Conservation (phyloP, 2,888 invertebrate species). For the Leptura quadrifasciata region DNA sequence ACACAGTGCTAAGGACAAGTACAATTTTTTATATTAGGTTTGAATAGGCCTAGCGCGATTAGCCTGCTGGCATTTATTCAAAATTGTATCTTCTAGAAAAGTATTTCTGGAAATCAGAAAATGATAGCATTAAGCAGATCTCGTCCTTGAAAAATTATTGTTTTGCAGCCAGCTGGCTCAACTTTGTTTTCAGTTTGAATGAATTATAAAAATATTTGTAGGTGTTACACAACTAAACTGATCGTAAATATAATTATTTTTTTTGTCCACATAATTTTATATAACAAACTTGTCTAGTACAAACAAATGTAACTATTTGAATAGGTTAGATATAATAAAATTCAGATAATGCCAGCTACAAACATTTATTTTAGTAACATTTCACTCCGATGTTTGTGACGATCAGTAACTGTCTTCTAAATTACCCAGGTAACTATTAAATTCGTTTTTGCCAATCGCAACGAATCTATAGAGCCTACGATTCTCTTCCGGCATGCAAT, state of each 20-base stretch:
- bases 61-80: not conserved
- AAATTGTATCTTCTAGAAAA: not conserved
- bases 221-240: not conserved
- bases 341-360: too few relatives aligned
- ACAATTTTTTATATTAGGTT: not conserved
- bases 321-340: too few relatives aligned
- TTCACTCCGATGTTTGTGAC: too few relatives aligned
- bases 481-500: too few relatives aligned
- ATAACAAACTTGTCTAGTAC: too few relatives aligned
- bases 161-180: conserved; percentile 16
- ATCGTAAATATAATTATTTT: not conserved
- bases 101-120: not conserved
- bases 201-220: conserved; percentile 11
- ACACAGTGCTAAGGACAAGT: not conserved
- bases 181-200: conserved; percentile 20
- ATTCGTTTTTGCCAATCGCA: too few relatives aligned
- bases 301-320: too few relatives aligned
- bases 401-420: too few relatives aligned
- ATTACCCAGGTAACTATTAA: too few relatives aligned
- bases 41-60: not conserved
- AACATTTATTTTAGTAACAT: too few relatives aligned
- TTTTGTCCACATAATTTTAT: not conserved
- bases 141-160: conserved; percentile 18
- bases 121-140: not conserved
- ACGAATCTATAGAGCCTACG: too few relatives aligned